Percentiles rank a stretch among this genome's conserved stretches.
These are phyloP conservation scores for Penaeus chinensis DNA, from an alignment of 1,140 invertebrate species.

Conservation along the genomic window DNA sequence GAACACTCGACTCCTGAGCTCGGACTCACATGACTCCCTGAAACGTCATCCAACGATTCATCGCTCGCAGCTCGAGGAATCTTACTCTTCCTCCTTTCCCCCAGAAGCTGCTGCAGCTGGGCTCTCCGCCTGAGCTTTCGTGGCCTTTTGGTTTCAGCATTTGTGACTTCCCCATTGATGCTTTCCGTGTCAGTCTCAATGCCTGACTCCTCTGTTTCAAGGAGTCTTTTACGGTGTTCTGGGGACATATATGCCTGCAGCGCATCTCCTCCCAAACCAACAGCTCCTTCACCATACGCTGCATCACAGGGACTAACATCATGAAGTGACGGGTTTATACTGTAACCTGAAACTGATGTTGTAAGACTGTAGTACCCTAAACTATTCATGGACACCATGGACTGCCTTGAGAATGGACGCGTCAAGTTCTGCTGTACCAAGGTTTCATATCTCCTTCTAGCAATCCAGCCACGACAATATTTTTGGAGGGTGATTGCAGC, in stretches of 20 bases:
- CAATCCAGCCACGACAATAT: conserved; percentile 48
- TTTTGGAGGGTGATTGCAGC: conserved; percentile 44
- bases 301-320: conserved; percentile 32
- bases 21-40: conserved; percentile 4
- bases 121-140: conserved; percentile 40
- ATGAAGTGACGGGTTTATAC: conserved; percentile 38
- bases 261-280: conserved; percentile 21
- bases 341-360: conserved; percentile 41
- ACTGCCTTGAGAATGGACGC: conserved; percentile 45
- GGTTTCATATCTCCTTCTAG: conserved; percentile 42
- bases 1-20: background rate
- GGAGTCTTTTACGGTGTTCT: conserved; percentile 40
- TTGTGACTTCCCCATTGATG: conserved; percentile 49
- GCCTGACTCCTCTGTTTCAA: conserved; percentile 63
- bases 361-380: conserved; percentile 44
- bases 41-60: conserved; percentile 22
- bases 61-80: conserved; percentile 27
- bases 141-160: conserved; percentile 25
- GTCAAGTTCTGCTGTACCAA: conserved; percentile 19
- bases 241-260: conserved; percentile 40
- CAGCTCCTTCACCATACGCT: conserved; percentile 26
- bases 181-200: conserved; percentile 64
- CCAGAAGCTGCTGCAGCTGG: conserved; percentile 39
- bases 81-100: conserved; percentile 1
- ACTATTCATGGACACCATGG: conserved; percentile 41